These are phyloP conservation scores for Nycticorax nycticorax DNA, from an alignment of 2,113 vertebrate species.

Conservation along the genomic window DNA sequence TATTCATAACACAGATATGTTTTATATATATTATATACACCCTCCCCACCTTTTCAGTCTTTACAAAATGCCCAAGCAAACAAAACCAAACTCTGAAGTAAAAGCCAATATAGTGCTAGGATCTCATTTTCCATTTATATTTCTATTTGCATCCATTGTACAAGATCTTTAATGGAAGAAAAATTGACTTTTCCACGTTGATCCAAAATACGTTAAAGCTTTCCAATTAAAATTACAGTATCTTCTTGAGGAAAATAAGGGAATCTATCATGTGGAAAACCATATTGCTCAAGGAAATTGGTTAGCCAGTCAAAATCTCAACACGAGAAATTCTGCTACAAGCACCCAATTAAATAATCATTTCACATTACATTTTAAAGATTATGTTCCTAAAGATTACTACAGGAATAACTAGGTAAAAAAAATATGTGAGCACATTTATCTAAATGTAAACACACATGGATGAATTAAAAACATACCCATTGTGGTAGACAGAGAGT, in stretches of 20 bases:
- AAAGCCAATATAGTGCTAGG: not conserved
- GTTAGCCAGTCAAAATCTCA: constrained; percentile 35
- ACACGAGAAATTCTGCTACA: constrained; percentile 4
- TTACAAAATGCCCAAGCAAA: not conserved
- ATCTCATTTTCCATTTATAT: not conserved
- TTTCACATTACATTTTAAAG: constrained; percentile 34
- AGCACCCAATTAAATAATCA: constrained; percentile 46
- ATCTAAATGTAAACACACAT: not conserved
- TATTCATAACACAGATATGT: fast-evolving
- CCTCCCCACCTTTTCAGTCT: not conserved
- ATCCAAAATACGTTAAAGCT: constrained; percentile 11
- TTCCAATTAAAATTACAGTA: constrained; percentile 54
- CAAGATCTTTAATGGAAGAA: constrained; percentile 1
- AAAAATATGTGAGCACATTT: not conserved
- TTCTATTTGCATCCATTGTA: constrained; percentile 9
- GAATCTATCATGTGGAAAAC: constrained; percentile 44
- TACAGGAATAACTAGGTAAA: constrained; percentile 11
- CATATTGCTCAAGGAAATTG: constrained; percentile 29
- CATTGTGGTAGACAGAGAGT: not conserved
- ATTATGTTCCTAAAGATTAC: constrained; percentile 14
- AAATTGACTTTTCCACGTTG: constrained; percentile 3
- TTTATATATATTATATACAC: not conserved
- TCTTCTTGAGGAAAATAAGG: constrained; percentile 27
- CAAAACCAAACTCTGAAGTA: not conserved
- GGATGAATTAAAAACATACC: not conserved